phyloP scores from a whole-genome alignment of 2,113 vertebrate genomes.

The Beaufortia kweichowensis region DNA sequence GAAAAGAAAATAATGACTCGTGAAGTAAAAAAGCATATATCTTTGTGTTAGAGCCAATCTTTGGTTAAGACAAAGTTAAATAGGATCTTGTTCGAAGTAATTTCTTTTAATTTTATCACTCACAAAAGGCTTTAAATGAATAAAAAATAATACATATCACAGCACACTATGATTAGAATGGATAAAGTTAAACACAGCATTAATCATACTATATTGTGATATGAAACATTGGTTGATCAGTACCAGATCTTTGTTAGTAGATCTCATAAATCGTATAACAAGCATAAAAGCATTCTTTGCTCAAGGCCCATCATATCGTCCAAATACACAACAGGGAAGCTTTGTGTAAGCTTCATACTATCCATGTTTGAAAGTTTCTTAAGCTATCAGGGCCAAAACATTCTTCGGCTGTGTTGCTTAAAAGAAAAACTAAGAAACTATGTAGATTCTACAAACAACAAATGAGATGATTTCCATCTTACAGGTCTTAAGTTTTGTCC shows the following conservation, averaged over 20 bases:
- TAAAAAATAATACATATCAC: constrained; percentile 30
- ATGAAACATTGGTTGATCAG: constrained; percentile 6
- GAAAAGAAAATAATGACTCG: constrained; percentile 37
- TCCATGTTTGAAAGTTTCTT: not conserved
- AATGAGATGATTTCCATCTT: constrained; percentile 38
- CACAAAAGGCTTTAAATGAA: constrained; percentile 27
- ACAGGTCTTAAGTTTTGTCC: constrained; percentile 20
- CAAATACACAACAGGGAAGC: constrained; percentile 20
- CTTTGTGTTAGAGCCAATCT: constrained; percentile 74
- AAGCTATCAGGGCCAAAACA: constrained; percentile 23
- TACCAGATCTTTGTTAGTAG: not conserved
- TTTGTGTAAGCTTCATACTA: constrained; percentile 1
- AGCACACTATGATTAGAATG: constrained; percentile 38
- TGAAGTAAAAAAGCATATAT: constrained; percentile 47
- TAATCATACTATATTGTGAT: constrained; percentile 31
- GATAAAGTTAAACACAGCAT: constrained; percentile 31
- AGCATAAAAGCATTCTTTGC: constrained; percentile 41
- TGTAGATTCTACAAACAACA: constrained; percentile 25
- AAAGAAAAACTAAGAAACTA: constrained; percentile 19
- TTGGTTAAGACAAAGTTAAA: constrained; percentile 74
- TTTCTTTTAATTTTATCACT: constrained; percentile 58
- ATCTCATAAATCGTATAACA: constrained; percentile 20
- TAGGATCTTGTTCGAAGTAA: constrained; percentile 57
- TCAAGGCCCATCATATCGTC: constrained; percentile 16
- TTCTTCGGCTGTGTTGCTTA: constrained; percentile 23